phyloP scores from a whole-genome alignment of 1,140 invertebrate genomes.

The Drosophila sp. region DNA sequence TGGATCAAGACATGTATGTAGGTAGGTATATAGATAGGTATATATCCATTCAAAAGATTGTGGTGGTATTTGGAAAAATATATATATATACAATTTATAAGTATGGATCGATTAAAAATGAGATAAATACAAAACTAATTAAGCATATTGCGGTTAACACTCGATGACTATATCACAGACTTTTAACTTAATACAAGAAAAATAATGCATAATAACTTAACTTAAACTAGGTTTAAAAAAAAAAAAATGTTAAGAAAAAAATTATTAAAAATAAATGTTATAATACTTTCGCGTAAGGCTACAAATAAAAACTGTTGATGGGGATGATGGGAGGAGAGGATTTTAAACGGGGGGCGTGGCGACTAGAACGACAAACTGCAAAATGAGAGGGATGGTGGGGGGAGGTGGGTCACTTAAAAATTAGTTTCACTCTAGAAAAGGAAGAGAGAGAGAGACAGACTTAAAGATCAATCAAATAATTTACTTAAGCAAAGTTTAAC shows the following conservation, averaged over 20 bases:
- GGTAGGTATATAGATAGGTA: neutral
- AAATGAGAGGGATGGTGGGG: neutral
- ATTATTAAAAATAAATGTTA: neutral
- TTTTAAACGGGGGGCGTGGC: slow-evolving; percentile 38
- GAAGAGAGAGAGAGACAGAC: slow-evolving; percentile 10
- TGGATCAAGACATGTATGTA: neutral
- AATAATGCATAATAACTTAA: slow-evolving; percentile 23
- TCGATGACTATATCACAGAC: slow-evolving; percentile 70
- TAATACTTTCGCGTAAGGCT: slow-evolving; percentile 49
- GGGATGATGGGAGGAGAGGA: neutral
- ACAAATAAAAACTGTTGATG: neutral
- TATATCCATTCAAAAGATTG: neutral
- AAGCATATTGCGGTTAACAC: slow-evolving; percentile 54
- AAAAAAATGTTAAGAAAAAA: slow-evolving; percentile 13
- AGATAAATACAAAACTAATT: slow-evolving; percentile 52
- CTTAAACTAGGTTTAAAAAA: slow-evolving; percentile 13
- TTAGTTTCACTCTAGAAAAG: neutral
- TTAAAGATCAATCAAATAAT: slow-evolving; percentile 61
- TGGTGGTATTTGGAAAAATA: neutral
- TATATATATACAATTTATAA: slow-evolving; percentile 32
- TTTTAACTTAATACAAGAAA: slow-evolving; percentile 45
- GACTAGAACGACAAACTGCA: slow-evolving; percentile 74
- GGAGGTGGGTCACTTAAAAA: neutral
- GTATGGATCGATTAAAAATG: neutral
- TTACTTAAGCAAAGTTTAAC: slow-evolving; percentile 65